phyloP scores from a whole-genome alignment of 2,113 vertebrate species.

The Alces alces region DNA sequence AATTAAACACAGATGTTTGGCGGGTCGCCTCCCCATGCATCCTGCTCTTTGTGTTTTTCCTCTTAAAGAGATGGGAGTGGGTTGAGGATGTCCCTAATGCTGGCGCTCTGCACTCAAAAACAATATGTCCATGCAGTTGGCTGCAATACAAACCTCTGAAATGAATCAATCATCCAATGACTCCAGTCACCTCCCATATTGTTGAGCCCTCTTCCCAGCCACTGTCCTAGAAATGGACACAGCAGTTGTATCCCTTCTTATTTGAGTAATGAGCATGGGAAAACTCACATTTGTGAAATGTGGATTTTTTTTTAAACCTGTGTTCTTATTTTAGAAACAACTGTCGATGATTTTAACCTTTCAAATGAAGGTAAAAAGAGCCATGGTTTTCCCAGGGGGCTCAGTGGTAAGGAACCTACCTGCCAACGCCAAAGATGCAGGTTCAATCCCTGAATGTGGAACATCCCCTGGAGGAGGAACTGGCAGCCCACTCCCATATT shows the following conservation, averaged over 20 bases:
- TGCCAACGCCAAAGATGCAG: neutral
- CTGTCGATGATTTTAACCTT: slow-evolving; percentile 61
- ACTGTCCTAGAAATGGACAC: neutral
- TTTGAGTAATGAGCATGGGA: neutral
- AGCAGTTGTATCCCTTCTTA: neutral
- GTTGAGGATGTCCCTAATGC: neutral
- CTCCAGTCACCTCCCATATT: neutral
- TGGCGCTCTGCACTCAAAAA: neutral
- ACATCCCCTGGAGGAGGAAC: neutral
- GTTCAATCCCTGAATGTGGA: neutral
- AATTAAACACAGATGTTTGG: slow-evolving; percentile 73
- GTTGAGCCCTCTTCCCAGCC: neutral
- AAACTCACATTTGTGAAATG: neutral
- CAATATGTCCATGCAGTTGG: neutral
- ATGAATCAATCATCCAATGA: neutral
- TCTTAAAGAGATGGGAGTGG: neutral
- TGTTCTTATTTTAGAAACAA: slow-evolving; percentile 65
- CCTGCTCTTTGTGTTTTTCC: slow-evolving; percentile 27
- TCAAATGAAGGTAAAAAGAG: neutral
- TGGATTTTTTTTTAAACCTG: neutral
- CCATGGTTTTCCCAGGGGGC: neutral
- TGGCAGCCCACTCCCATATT: neutral
- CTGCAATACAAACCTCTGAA: neutral
- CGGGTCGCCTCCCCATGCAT: slow-evolving; percentile 21
- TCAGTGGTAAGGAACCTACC: neutral